Percentiles rank a stretch among this genome's conserved stretches.
phyloP scores from a whole-genome alignment of 2,797 vertebrate species.

The Perdix hodgsoniae region DNA sequence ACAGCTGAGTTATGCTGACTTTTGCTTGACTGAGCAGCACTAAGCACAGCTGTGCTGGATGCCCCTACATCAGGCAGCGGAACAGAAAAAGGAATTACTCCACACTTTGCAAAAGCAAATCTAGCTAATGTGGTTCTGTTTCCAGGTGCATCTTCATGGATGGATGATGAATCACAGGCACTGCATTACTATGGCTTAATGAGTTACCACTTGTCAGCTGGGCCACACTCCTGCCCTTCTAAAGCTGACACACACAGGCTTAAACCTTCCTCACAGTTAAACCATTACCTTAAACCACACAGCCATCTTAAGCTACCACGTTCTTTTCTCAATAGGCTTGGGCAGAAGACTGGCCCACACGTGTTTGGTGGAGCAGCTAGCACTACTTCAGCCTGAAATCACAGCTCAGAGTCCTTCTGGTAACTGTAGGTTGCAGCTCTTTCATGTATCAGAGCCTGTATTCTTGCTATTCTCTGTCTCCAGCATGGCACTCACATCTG shows the following conservation, averaged over 20 bases:
- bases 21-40: neutral
- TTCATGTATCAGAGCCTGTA: accelerated
- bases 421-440: neutral
- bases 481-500: neutral
- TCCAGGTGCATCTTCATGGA: neutral
- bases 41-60: accelerated
- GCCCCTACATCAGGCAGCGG: neutral
- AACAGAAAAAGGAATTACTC: neutral
- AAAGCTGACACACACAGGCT: neutral
- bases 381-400: neutral
- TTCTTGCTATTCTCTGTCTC: neutral
- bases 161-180: neutral
- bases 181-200: neutral
- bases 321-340: neutral
- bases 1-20: neutral
- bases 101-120: neutral
- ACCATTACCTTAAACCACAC: neutral
- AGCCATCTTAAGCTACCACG: neutral
- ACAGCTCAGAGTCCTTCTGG: neutral
- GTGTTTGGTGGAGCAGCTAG: neutral
- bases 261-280: neutral
- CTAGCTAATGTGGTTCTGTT: neutral
- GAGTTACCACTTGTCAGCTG: neutral
- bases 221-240: neutral
- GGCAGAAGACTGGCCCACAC: neutral